A percentile compares a stretch with the other conserved stretches of the same genome.
Conservation (phyloP, 2,888 invertebrate species). For the Brachycybe producta region DNA sequence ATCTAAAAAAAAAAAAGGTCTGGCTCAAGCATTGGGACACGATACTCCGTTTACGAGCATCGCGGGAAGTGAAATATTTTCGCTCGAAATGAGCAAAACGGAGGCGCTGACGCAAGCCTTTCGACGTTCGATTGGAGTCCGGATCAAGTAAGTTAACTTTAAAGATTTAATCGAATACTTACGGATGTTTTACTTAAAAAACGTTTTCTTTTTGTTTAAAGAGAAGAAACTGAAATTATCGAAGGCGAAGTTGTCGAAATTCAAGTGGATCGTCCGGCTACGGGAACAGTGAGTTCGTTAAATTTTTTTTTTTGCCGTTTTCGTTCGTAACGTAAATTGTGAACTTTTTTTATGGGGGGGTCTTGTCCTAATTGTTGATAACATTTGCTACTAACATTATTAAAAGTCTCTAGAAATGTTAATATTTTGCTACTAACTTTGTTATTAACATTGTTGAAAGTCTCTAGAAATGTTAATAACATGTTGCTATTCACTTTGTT, state of each 20-base stretch:
- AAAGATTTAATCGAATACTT: background rate
- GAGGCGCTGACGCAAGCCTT: slow-evolving; percentile 95
- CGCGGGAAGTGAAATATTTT: slow-evolving; percentile 97
- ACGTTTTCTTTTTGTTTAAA: slow-evolving; percentile 32
- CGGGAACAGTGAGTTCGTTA: slow-evolving; percentile 51
- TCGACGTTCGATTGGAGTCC: slow-evolving; percentile 70
- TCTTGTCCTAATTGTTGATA: no score
- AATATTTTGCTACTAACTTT: no score
- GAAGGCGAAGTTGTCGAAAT: slow-evolving; percentile 98
- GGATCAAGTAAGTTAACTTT: slow-evolving; percentile 58
- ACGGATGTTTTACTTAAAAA: background rate
- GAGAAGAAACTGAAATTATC: slow-evolving; percentile 95
- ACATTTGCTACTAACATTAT: no score
- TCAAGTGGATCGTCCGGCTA: slow-evolving; percentile 86
- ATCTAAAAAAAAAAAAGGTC: slow-evolving; percentile 29
- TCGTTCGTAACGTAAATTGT: background rate
- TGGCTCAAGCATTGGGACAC: slow-evolving; percentile 79
- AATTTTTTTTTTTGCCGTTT: no score
- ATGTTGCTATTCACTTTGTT: no score
- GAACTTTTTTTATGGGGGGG: background rate
- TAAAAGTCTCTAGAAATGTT: no score
- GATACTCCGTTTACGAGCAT: slow-evolving; percentile 98
- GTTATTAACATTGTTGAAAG: no score
- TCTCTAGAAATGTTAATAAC: no score
- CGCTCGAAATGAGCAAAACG: slow-evolving; percentile 97